phyloP scores from a whole-genome alignment of 2,113 vertebrate genomes.

The Crotalus tigris region DNA sequence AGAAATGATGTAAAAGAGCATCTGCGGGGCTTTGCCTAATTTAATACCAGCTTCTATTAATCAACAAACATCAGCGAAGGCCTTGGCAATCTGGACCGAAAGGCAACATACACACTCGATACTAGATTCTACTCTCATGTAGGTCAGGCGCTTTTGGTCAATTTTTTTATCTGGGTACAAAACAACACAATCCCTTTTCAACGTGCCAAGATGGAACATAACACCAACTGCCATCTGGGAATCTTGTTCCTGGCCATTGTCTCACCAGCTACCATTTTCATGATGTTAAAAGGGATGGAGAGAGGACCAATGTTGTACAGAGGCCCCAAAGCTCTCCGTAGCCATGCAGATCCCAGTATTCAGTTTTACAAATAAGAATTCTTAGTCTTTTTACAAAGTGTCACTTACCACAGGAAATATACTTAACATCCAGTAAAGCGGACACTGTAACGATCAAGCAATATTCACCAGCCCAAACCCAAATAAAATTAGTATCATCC shows the following conservation, averaged over 20 bases:
- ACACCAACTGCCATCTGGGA: neutral
- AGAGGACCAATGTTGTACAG: neutral
- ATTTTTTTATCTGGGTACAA: neutral
- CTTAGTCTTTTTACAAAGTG: neutral
- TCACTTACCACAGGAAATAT: neutral
- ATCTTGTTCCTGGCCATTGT: neutral
- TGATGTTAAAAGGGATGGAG: neutral
- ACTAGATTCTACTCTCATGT: neutral
- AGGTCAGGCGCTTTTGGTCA: neutral
- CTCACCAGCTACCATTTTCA: neutral
- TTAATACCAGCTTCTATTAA: constrained; percentile 40
- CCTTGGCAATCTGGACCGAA: neutral
- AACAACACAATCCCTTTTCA: neutral
- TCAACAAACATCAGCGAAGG: neutral
- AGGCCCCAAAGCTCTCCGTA: neutral
- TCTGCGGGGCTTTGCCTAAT: constrained; percentile 27
- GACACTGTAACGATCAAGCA: neutral
- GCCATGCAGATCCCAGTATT: neutral
- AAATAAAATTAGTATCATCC: neutral
- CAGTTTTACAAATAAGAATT: neutral
- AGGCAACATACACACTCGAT: constrained; percentile 21
- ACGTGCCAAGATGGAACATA: neutral
- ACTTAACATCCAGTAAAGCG: neutral
- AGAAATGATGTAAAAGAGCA: constrained; percentile 30
- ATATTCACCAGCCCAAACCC: neutral